Evolutionary conservation across 2,797 vertebrate species (phyloP), one percentile per base, ranked within the genome.

Genomic region (Oreonectes daqikongensis): DNA sequence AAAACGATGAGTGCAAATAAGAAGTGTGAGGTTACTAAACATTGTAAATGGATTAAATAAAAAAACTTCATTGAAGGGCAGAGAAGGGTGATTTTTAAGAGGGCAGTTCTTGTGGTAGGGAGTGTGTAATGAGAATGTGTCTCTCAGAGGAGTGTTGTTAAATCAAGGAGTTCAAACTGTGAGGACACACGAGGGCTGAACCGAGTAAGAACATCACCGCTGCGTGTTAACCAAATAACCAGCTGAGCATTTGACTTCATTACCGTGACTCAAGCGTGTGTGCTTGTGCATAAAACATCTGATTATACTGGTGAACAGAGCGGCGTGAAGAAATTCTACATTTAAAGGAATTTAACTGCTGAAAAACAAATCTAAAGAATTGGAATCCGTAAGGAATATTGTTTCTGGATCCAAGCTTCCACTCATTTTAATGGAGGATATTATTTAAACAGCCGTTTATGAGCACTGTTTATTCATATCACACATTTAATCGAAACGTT

Each of bases 271-370:
- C 18, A 17, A 55, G 46, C 22, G 18, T 35, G 24, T 32, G 68
- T 60, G 57, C 20, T 46, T 48, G 20, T 60, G 28, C 17, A 60
- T 28, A 30, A 59, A 30, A 48, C 18, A 28, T 60, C 38, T 22
- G 24, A n/a, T 22, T 60, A 60, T 20, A 68, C 42, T 60, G 52
- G 72, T 35, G 70, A 75, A 69, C 75, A 60, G 67, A 78, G 52
- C 20, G 72, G 55, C 2, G 69, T 24, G 59, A 63, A 60, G 20
- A 42, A 68, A 81, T 55, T 0, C 22, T 22, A 11, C 2, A 24
- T 26, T 7, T 28, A 1, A 57, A 32, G 6, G 3, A 32, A 32
- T 32, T 32, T 32, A 32, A 32, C 32, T 32, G 32, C n/a, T n/a
- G n/a, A n/a, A n/a, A n/a, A n/a, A n/a, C n/a, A n/a, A n/a, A n/a